phyloP scores from a whole-genome alignment of 2,113 vertebrate species.

The Isurus oxyrinchus region DNA sequence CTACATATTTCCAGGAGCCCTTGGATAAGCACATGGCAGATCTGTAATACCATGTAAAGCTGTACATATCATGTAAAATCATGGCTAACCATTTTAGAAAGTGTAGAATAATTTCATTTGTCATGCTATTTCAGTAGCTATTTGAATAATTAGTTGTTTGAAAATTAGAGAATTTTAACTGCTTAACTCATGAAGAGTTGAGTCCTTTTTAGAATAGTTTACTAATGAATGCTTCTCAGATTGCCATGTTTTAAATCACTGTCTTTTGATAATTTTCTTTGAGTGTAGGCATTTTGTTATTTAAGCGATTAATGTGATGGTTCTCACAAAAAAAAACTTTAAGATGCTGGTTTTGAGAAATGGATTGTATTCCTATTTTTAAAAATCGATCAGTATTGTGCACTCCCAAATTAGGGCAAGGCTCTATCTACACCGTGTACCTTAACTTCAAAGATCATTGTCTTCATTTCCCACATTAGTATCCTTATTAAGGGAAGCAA shows the following conservation, averaged over 20 bases:
- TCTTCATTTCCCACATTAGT: neutral
- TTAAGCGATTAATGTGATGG: neutral
- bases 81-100: neutral
- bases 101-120: neutral
- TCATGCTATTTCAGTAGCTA: neutral
- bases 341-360: neutral
- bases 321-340: neutral
- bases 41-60: neutral
- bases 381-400: neutral
- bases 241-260: neutral
- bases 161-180: neutral
- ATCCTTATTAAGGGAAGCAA: neutral
- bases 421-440: neutral
- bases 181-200: neutral
- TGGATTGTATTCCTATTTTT: neutral
- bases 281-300: too few species aligned
- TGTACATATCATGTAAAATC: too few species aligned
- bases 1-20: neutral
- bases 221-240: neutral
- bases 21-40: neutral
- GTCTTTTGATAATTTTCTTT: neutral
- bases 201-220: neutral
- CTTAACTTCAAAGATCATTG: neutral
- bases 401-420: neutral
- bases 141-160: neutral